Conservation (phyloP, 1,140 invertebrate species). For the Probaryconus sp. region DNA sequence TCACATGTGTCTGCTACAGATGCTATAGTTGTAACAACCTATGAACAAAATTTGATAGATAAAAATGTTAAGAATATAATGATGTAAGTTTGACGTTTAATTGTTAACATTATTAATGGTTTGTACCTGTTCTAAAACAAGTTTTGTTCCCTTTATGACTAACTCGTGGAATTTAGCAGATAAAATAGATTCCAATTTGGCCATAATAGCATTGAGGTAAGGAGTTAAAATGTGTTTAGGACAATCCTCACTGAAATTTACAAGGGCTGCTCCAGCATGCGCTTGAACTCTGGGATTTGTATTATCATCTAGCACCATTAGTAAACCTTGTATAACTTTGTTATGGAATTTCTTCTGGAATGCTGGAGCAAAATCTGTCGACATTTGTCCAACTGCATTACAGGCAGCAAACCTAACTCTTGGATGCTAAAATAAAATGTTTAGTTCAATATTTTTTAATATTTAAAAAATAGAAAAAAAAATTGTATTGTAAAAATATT, state of each 20-base stretch:
- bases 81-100: no score
- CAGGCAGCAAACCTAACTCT: slow-evolving; percentile 97
- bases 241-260: slow-evolving; percentile 99
- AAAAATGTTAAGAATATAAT: neutral
- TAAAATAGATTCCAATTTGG: slow-evolving; percentile 93
- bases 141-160: slow-evolving; percentile 94
- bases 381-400: slow-evolving; percentile 99
- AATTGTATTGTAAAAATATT: slow-evolving; percentile 17
- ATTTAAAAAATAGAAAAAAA: no score
- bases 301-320: slow-evolving; percentile 94
- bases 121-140: slow-evolving; percentile 96
- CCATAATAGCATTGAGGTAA: slow-evolving; percentile 95
- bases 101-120: no score
- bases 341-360: slow-evolving; percentile 99
- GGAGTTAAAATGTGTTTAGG: slow-evolving; percentile 94
- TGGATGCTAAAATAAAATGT: slow-evolving; percentile 83
- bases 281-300: slow-evolving; percentile 96
- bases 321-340: slow-evolving; percentile 93
- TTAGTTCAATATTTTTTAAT: slow-evolving; percentile 3
- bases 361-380: slow-evolving; percentile 96
- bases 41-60: neutral
- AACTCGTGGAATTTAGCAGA: slow-evolving; percentile 96
- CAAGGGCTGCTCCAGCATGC: slow-evolving; percentile 94
- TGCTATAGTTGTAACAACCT: slow-evolving; percentile 96
- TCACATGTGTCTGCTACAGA: slow-evolving; percentile 99